Conservation (phyloP, 2,113 vertebrate species). For the Brachypteracias leptosomus region DNA sequence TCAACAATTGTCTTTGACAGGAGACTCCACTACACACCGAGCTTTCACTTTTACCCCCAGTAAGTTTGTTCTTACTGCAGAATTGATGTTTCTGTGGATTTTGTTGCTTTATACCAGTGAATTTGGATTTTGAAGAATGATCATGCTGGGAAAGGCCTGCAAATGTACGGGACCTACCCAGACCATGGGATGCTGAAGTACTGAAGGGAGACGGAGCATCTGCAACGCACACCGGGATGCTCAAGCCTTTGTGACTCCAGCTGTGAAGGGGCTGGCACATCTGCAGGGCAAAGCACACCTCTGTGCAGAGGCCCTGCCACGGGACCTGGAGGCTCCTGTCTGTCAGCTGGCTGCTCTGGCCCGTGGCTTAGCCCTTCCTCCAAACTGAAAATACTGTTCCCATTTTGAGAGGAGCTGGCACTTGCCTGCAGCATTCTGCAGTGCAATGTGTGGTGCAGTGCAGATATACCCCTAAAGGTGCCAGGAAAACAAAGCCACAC, state of each 20-base stretch:
- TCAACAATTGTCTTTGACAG: not conserved
- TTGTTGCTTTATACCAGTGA: not conserved
- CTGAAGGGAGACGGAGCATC: not conserved
- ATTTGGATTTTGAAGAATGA: not conserved
- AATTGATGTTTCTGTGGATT: not conserved
- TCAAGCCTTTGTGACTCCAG: not conserved
- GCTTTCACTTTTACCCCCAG: not conserved
- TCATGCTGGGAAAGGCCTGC: not conserved
- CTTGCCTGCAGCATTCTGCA: not conserved
- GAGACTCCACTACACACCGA: rapidly evolving
- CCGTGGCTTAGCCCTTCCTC: not conserved
- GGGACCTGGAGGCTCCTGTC: not conserved
- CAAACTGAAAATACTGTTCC: rapidly evolving
- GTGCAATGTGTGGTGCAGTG: not conserved
- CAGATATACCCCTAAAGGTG: not conserved
- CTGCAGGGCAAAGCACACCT: not conserved
- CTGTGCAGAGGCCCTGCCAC: not conserved
- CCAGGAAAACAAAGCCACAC: not conserved
- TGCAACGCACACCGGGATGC: not conserved
- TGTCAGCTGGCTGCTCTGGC: not conserved
- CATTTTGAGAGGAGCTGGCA: not conserved
- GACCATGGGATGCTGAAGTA: not conserved
- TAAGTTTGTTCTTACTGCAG: not conserved
- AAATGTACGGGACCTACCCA: not conserved
- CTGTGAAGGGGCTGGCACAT: not conserved